A percentile compares a stretch with the other conserved stretches of the same genome.
phyloP scores from a whole-genome alignment of 92 coral and sea anemone genomes.

The Actinostola sp. region DNA sequence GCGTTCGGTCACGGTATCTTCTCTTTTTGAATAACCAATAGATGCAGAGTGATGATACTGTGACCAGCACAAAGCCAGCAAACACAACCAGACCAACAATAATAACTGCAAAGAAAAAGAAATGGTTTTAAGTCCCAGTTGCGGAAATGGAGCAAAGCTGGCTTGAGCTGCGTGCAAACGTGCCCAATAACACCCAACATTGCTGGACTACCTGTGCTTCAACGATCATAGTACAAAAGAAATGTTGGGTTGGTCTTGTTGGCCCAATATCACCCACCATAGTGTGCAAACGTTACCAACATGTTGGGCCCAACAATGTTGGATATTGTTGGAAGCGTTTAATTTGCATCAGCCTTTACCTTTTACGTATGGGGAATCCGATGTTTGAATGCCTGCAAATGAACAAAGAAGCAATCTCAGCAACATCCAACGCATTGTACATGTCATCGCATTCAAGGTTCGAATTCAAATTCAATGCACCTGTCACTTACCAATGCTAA shows the following conservation, averaged over 20 bases:
- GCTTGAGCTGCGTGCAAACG: too few species aligned
- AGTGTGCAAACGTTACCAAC: too few species aligned
- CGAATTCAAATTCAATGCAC: not conserved
- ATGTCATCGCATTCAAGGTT: not conserved
- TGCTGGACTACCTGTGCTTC: too few species aligned
- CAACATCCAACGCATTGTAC: not conserved
- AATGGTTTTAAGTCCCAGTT: too few species aligned
- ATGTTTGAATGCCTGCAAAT: not conserved
- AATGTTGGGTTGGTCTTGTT: too few species aligned
- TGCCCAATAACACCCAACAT: too few species aligned
- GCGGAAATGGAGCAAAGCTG: too few species aligned
- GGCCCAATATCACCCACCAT: too few species aligned
- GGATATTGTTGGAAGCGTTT: too few species aligned
- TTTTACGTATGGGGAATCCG: not conserved
- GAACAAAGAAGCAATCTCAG: not conserved
- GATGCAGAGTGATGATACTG: slow-evolving; percentile 7
- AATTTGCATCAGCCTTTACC: too few species aligned
- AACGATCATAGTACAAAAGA: too few species aligned
- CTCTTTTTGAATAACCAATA: slow-evolving; percentile 30
- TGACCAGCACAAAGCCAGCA: slow-evolving; percentile 22
- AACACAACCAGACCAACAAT: slow-evolving; percentile 9
- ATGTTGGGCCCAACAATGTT: too few species aligned
- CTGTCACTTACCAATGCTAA: not conserved
- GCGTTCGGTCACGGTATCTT: not conserved
- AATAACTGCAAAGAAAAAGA: not conserved